Evolutionary conservation across 2,888 invertebrate genomes (phyloP), one percentile per base, ranked within the genome.

Genomic region (Catotricha subobsoleta): DNA sequence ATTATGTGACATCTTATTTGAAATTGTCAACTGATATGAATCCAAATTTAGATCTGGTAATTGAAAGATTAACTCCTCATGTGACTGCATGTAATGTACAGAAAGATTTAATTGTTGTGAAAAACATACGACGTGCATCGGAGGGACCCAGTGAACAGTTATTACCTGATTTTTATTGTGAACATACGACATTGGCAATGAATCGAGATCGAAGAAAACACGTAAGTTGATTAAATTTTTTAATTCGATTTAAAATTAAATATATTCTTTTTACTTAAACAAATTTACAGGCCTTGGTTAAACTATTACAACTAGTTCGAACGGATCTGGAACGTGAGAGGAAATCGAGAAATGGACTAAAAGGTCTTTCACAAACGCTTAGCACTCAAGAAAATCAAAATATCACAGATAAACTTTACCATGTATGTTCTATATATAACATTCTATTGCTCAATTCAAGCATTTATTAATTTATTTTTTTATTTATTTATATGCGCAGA

Each of bases 111-210:
- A 56, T 51, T 44, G 57, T 62, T 31, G 55, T 62, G 12, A 60
- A 61, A 43, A 60, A 61, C 44, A 61, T 62, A 3, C 51, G 62
- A 1, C 53, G 58, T 40, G 56, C 58, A 39, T 56, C 62, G 1
- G 68, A 71, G 28, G 72, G 71, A 0, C 68, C 72, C 36, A 70
- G 71, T 49, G 91, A 92, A 55, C 91, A 92, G 59, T 67, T 90
- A 40, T 64, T 94, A 46, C 87, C 92, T 0, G 91, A 92, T 63
- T 91, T 90, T 66, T 92, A 91, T 64, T 90, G 92, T 52, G 92
- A 94, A 58, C 92, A 94, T 63, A 79, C 84, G 48, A 86, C 86
- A 2, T 71, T 91, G 51, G 83, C 84, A 21, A 92, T 94, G 91
- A 91, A 92, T 59, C 69, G 77, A 41, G 91, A 90, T 54, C 67